Evolutionary conservation across 2,113 vertebrate species (phyloP).

Genomic region (Pogona vitticeps): DNA sequence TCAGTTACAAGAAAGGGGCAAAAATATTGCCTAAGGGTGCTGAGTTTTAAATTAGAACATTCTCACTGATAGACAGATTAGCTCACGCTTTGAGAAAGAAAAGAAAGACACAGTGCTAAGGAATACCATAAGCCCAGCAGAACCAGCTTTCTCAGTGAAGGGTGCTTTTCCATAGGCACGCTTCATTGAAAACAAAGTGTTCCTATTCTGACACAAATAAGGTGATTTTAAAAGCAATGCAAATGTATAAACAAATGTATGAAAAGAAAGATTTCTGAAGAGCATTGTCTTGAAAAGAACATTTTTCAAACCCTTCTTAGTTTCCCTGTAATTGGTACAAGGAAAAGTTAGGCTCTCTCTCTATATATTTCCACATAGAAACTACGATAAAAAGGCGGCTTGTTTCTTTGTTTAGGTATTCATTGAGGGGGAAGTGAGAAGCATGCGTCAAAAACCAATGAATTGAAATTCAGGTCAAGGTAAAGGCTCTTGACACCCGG

Average conservation of each 20-base stretch:
- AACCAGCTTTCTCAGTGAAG: slow-evolving; percentile 36
- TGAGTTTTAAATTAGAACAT: slow-evolving; percentile 62
- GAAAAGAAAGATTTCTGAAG: slow-evolving; percentile 22
- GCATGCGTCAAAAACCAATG: background rate
- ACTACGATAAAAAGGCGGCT: background rate
- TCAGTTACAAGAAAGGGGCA: slow-evolving; percentile 51
- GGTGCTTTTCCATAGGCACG: slow-evolving; percentile 12
- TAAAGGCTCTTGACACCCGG: background rate
- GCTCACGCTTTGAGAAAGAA: slow-evolving; percentile 43
- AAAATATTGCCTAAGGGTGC: slow-evolving; percentile 47
- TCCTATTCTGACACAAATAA: background rate
- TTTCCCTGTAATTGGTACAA: background rate
- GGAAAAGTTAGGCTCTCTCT: background rate
- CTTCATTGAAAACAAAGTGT: slow-evolving; percentile 12
- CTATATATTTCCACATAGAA: background rate
- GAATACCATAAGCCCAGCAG: slow-evolving; percentile 22
- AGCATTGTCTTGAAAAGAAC: background rate
- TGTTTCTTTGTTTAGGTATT: slow-evolving; percentile 24
- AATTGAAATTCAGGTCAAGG: slow-evolving; percentile 14
- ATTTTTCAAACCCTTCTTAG: background rate
- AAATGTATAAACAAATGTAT: background rate
- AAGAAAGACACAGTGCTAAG: slow-evolving; percentile 39
- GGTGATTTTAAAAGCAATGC: slow-evolving; percentile 1
- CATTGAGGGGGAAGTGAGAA: background rate
- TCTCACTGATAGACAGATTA: slow-evolving; percentile 52